A percentile compares a stretch with the other conserved stretches of the same genome.
Conservation (phyloP, 2,113 vertebrate species). For the Gyps fulvus region DNA sequence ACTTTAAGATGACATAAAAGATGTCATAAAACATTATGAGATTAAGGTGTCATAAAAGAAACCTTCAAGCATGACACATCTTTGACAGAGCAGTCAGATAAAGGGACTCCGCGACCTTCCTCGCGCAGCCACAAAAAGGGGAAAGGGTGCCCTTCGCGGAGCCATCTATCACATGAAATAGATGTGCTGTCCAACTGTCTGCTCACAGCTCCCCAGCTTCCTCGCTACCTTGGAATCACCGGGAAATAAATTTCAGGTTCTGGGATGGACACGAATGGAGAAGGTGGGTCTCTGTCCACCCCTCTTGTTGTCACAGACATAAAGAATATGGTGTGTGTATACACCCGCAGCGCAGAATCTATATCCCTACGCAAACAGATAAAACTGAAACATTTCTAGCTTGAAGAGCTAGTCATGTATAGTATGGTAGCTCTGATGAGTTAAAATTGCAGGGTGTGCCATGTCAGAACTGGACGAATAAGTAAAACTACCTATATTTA, state of each 20-base stretch:
- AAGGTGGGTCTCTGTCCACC: background rate
- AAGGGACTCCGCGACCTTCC: background rate
- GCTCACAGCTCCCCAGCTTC: background rate
- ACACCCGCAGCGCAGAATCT: background rate
- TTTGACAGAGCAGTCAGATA: background rate
- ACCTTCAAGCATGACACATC: background rate
- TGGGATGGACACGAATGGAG: background rate
- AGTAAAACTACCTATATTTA: background rate
- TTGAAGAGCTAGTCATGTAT: background rate
- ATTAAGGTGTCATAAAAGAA: background rate
- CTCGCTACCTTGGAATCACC: background rate
- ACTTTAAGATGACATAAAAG: background rate
- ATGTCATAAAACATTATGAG: background rate
- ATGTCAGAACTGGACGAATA: background rate
- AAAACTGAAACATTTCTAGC: background rate
- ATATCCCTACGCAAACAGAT: background rate
- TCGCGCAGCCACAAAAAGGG: background rate
- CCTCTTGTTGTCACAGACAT: background rate
- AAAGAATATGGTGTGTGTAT: background rate
- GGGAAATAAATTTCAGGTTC: background rate
- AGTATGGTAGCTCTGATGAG: background rate
- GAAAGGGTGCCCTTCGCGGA: background rate
- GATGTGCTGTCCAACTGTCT: rapidly evolving
- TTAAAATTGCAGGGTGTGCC: background rate
- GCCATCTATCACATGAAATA: background rate